A percentile compares a stretch with the other conserved stretches of the same genome.
Conservation (phyloP, 2,888 invertebrate genomes). For the Mystacides longicornis region DNA sequence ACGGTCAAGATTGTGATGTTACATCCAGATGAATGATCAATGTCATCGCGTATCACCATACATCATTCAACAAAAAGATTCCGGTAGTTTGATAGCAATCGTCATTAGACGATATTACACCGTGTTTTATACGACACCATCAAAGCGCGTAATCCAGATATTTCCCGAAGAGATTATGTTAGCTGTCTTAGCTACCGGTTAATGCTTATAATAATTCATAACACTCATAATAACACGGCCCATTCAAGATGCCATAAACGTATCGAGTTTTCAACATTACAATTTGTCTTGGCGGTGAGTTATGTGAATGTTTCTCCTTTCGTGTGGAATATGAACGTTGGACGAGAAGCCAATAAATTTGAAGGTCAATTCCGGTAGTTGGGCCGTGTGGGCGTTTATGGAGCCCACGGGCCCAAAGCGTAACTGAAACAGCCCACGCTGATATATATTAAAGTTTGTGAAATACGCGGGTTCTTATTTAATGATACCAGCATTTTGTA, state of each 20-base stretch:
- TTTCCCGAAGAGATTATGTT: too few relatives aligned
- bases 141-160: too few relatives aligned
- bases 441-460: neutral
- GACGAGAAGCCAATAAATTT: neutral
- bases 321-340: neutral
- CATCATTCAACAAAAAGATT: too few relatives aligned
- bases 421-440: neutral
- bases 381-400: neutral
- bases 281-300: neutral
- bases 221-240: neutral
- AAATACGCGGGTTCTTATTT: too few relatives aligned
- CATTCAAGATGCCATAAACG: too few relatives aligned
- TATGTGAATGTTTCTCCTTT: neutral
- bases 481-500: neutral
- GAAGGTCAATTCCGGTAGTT: neutral
- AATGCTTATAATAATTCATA: neutral
- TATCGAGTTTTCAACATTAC: neutral
- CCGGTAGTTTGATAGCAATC: too few relatives aligned
- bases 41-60: too few relatives aligned
- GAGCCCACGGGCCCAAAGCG: slow-evolving; percentile 1
- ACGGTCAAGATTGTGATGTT: too few relatives aligned
- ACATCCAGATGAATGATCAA: too few relatives aligned
- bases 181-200: neutral
- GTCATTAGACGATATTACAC: too few relatives aligned
- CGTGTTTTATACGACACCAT: too few relatives aligned